Evolutionary conservation across 2,113 vertebrate species (phyloP).

Genomic region (Gymnarchus niloticus): DNA sequence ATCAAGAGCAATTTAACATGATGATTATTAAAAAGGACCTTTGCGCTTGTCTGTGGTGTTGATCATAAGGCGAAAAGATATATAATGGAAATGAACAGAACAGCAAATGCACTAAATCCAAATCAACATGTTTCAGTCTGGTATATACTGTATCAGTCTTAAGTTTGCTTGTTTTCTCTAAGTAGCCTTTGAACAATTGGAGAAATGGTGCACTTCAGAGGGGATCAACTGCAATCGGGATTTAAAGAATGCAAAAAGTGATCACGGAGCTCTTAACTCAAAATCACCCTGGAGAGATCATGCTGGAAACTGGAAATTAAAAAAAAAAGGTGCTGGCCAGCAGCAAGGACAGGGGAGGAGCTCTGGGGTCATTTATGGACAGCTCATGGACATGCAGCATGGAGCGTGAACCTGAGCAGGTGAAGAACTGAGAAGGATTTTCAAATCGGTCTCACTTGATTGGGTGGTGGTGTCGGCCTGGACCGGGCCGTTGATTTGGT

Average conservation of each 20-base stretch:
- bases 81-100: neutral
- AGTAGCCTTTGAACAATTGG: neutral
- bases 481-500: neutral
- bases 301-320: neutral
- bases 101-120: neutral
- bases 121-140: neutral
- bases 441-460: slow-evolving; percentile 47
- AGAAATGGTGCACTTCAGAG: neutral
- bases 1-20: neutral
- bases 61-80: neutral
- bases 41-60: neutral
- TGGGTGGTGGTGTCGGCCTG: slow-evolving; percentile 15
- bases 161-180: neutral
- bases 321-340: neutral
- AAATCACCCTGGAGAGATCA: neutral
- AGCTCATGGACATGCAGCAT: slow-evolving; percentile 19
- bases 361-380: slow-evolving; percentile 30
- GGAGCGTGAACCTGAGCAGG: slow-evolving; percentile 36
- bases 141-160: neutral
- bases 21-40: too few relatives aligned
- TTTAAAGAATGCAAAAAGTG: neutral
- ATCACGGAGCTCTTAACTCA: neutral
- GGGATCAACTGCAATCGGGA: neutral
- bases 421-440: slow-evolving; percentile 44
- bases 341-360: neutral